Conservation (phyloP, 2,888 invertebrate species). For the Hydropsyche betteni region DNA sequence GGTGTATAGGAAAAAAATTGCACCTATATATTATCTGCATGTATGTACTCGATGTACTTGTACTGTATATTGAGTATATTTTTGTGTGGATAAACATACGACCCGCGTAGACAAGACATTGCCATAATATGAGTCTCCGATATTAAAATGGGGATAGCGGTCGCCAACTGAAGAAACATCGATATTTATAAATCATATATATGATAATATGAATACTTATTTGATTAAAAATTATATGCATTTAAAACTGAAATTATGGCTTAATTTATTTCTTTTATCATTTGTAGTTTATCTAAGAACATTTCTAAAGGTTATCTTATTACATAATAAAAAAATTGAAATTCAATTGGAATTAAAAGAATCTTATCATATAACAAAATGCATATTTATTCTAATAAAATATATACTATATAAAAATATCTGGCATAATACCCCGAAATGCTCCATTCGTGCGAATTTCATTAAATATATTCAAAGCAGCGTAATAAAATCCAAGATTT, state of each 20-base stretch:
- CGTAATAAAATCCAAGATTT: conserved; percentile 3
- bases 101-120: conserved; percentile 44
- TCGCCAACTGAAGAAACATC: conserved; percentile 17
- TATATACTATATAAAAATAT: not conserved
- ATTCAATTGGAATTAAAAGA: no score
- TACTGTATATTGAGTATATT: conserved; percentile 41
- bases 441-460: conserved; percentile 5
- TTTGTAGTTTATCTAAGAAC: no score
- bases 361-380: no score
- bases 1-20: conserved; percentile 38
- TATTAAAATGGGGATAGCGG: conserved; percentile 43
- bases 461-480: no score
- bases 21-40: conserved; percentile 33
- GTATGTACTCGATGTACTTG: conserved; percentile 5
- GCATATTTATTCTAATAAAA: not conserved
- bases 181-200: no score
- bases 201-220: no score
- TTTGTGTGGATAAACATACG: conserved; percentile 49
- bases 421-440: not conserved
- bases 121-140: conserved; percentile 46
- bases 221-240: no score
- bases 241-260: no score
- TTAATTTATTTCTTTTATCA: no score
- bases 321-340: no score
- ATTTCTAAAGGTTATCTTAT: no score